These are phyloP conservation scores for Cremastinae sp. DNA, from an alignment of 2,888 invertebrate species.

Conservation along the genomic window DNA sequence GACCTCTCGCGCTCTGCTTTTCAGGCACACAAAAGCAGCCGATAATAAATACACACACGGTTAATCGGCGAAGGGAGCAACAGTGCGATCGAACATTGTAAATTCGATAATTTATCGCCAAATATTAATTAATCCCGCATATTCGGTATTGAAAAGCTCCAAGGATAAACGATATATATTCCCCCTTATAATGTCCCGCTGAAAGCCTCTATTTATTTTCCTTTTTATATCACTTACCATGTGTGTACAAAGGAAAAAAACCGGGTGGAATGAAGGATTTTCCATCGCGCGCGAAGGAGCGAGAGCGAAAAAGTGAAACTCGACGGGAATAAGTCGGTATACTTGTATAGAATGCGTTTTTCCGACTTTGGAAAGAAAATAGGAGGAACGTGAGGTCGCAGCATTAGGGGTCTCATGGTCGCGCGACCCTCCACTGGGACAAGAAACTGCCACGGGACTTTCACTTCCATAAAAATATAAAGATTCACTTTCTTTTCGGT, in stretches of 20 bases:
- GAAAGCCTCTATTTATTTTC: not conserved
- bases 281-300: constrained; percentile 35
- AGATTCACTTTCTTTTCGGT: constrained; percentile 63
- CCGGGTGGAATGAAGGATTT: constrained; percentile 51
- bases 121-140: constrained; percentile 20
- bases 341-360: constrained; percentile 67
- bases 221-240: no score
- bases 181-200: not conserved
- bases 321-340: constrained; percentile 66
- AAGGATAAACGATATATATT: not conserved
- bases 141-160: not conserved
- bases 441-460: constrained; percentile 69
- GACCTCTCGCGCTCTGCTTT: constrained; percentile 1
- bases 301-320: constrained; percentile 76
- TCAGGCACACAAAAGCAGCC: constrained; percentile 42
- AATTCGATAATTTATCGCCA: constrained; percentile 40
- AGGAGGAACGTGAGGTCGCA: constrained; percentile 67
- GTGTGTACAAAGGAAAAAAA: no score
- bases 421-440: constrained; percentile 71
- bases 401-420: constrained; percentile 67
- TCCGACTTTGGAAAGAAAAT: constrained; percentile 72
- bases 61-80: constrained; percentile 39
- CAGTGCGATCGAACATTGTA: constrained; percentile 37
- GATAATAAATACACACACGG: constrained; percentile 32
- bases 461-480: constrained; percentile 79